Evolutionary conservation across 1,140 invertebrate genomes (phyloP), one percentile per base, ranked within the genome.

Genomic region (Sesamia nonagrioides): DNA sequence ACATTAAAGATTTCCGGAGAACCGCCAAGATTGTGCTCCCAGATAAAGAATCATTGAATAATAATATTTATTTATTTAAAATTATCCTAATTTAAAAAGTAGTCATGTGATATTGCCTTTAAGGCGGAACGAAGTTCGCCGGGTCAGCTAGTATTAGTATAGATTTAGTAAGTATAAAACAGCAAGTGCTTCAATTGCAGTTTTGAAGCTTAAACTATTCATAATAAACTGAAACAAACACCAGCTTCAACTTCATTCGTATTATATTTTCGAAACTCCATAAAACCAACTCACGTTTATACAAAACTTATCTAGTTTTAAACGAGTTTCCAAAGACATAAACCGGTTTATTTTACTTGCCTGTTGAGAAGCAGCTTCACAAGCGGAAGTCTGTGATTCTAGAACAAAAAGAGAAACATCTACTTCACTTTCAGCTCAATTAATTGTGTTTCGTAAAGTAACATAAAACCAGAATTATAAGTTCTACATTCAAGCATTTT

Each of bases 391-490:
- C 45, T 48, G 42, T 7, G 42, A 69, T 50, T 18, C 42, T 2
- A 5, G 27, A 69, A 42, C 42, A 50, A 33, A 69, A 69, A n/a
- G 42, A 69, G 13, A 9, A 15, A 11, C 11, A 8, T 50, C n/a
- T 18, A 42, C 17, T 63, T 18, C 37, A 63, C 6, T 37, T 66
- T 18, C 33, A 40, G 8, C 9, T 5, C 42, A 63, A 63, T 60
- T 35, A 58, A 63, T 63, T 17, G 60, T 40, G 60, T 42, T 63
- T 6, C n/a, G 9, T 40, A 63, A 63, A 60, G 11, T 35, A 60
- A 63, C 13, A 18, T 35, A 18, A 1, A 63, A 40, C 37, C 37
- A 37, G 35, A 17, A 35, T 17, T 33, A 4, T 58, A 35, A 60
- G 15, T 13, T 33, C 27, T n/a, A n/a, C n/a, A n/a, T n/a, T n/a